A percentile compares a stretch with the other conserved stretches of the same genome.
These are phyloP conservation scores for Lysiphlebus fabarum DNA, from an alignment of 1,140 invertebrate species.

Conservation along the genomic window DNA sequence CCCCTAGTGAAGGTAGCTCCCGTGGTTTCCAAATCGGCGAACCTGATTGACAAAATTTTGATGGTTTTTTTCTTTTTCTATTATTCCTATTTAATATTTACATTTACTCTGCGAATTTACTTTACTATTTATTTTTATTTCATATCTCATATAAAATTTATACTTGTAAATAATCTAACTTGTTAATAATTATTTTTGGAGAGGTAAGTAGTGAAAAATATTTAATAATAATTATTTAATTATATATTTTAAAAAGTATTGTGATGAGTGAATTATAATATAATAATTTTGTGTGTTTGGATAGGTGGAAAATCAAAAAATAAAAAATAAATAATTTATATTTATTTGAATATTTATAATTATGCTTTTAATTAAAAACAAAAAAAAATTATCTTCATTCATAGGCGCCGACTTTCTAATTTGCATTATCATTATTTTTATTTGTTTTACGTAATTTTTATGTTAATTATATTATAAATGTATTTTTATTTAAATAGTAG, in stretches of 20 bases:
- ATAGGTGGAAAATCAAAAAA: constrained; percentile 4
- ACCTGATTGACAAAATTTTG: constrained; percentile 37
- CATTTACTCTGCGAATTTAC: neutral
- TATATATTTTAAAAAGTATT: neutral
- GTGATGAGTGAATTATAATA: neutral
- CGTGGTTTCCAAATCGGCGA: constrained; percentile 55
- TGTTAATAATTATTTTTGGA: neutral
- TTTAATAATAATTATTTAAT: constrained; percentile 6
- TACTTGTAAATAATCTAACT: constrained; percentile 2
- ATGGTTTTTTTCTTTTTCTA: constrained; percentile 19
- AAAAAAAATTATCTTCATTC: constrained; percentile 20
- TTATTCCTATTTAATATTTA: neutral
- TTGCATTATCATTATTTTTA: constrained; percentile 14
- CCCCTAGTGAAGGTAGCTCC: constrained; percentile 51
- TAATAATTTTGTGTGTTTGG: neutral
- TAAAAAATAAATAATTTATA: constrained; percentile 2
- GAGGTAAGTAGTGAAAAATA: neutral
- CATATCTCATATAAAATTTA: neutral
- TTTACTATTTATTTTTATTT: neutral
- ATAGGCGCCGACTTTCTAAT: constrained; percentile 29
- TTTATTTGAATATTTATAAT: no score
- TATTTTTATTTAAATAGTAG: no score
- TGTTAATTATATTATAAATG: no score
- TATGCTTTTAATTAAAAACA: neutral
- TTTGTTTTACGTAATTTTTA: neutral